Conservation (phyloP, 2,888 invertebrate species). For the Cyaniris semiargus region DNA sequence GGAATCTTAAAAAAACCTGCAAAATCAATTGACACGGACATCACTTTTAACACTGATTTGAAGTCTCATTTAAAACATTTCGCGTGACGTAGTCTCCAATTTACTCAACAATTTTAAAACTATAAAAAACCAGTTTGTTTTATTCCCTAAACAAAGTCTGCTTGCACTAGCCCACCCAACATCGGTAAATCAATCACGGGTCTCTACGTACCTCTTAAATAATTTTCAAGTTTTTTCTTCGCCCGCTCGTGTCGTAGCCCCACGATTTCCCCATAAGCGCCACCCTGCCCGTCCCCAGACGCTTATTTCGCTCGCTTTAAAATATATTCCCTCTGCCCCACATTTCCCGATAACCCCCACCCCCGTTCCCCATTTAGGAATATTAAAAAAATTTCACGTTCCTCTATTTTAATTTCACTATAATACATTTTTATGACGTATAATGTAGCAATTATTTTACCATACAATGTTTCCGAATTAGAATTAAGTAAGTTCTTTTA, state of each 20-base stretch:
- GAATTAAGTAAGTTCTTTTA: background rate
- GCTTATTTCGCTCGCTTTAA: constrained; percentile 63
- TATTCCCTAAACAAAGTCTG: no score
- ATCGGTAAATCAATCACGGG: no score
- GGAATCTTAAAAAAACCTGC: no score
- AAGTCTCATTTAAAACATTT: no score
- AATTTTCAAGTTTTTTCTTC: background rate
- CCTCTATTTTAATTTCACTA: constrained; percentile 22
- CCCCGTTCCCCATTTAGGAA: constrained; percentile 34
- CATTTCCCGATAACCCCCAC: constrained; percentile 45
- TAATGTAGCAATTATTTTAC: background rate
- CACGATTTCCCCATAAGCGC: constrained; percentile 49
- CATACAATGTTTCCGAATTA: background rate
- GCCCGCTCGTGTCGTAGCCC: constrained; percentile 44
- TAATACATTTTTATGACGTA: background rate
- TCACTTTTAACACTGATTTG: no score
- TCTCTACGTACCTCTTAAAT: no score
- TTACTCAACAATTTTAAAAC: no score
- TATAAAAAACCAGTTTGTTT: no score
- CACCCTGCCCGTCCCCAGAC: constrained; percentile 59
- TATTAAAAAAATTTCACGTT: constrained; percentile 36
- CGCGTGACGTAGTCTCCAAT: no score
- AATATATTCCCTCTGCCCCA: constrained; percentile 59
- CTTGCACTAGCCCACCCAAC: no score
- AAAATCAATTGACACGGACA: no score